Percentiles rank a stretch among this genome's conserved stretches.
These are phyloP conservation scores for Oscheius sp. DNA, from an alignment of 2,888 invertebrate species.

Conservation along the genomic window DNA sequence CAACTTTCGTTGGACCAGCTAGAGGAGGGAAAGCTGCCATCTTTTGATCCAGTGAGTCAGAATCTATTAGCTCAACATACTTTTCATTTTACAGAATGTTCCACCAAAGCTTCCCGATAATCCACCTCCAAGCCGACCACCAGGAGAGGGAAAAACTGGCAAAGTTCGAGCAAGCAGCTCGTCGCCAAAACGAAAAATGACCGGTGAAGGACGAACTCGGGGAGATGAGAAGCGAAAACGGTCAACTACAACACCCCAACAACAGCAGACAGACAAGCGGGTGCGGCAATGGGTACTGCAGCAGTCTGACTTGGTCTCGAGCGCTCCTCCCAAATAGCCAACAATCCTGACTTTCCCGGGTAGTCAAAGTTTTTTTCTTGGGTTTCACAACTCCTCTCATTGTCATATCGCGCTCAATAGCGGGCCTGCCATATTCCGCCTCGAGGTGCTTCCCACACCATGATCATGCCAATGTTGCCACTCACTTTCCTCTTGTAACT, in stretches of 20 bases:
- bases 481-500: slow-evolving; percentile 6
- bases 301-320: slow-evolving; percentile 64
- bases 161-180: slow-evolving; percentile 50
- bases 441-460: slow-evolving; percentile 31
- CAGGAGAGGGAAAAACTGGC: slow-evolving; percentile 45
- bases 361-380: slow-evolving; percentile 8
- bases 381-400: slow-evolving; percentile 15
- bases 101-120: slow-evolving; percentile 58
- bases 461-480: slow-evolving; percentile 33
- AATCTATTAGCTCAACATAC: too few species aligned
- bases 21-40: slow-evolving; percentile 45
- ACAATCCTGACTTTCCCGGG: slow-evolving; percentile 20
- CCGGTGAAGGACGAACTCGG: slow-evolving; percentile 37
- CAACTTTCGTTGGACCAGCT: slow-evolving; percentile 34
- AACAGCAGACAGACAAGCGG: slow-evolving; percentile 37
- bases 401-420: slow-evolving; percentile 34
- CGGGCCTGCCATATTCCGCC: slow-evolving; percentile 31
- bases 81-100: slow-evolving; percentile 37
- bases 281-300: slow-evolving; percentile 68
- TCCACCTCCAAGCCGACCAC: slow-evolving; percentile 57
- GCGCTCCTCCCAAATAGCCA: slow-evolving; percentile 39
- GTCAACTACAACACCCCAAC: slow-evolving; percentile 40
- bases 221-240: slow-evolving; percentile 42
- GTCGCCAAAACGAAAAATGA: slow-evolving; percentile 45
- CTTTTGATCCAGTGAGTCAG: slow-evolving; percentile 39